Evolutionary conservation across 2,888 invertebrate genomes (phyloP).

Genomic region (Synanthedon formicaeformis): DNA sequence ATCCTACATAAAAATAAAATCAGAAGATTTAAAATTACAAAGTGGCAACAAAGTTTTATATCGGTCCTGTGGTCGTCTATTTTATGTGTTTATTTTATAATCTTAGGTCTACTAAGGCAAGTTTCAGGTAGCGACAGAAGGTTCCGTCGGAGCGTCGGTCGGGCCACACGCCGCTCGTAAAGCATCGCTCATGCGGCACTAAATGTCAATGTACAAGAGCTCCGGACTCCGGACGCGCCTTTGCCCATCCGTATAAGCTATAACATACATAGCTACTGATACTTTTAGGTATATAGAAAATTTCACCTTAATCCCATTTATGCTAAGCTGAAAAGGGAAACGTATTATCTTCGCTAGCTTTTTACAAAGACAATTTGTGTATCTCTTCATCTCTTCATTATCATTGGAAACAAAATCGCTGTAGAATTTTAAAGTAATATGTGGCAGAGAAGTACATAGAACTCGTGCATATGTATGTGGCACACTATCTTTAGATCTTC

Average conservation of each 20-base stretch:
- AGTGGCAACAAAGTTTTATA: no score
- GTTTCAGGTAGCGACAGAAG: not conserved
- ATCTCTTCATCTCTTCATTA: no score
- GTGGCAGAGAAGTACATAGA: no score
- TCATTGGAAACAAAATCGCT: no score
- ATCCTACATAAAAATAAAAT: no score
- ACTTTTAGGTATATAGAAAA: constrained; percentile 3
- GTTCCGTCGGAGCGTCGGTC: constrained; percentile 6
- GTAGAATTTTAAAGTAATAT: no score
- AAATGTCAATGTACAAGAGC: constrained; percentile 50
- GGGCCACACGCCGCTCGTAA: constrained; percentile 28
- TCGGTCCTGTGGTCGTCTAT: not conserved
- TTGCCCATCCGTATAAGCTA: constrained; percentile 5
- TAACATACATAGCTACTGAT: not conserved
- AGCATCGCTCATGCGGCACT: constrained; percentile 40
- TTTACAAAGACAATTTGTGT: no score
- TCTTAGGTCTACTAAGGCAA: not conserved
- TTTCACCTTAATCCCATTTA: not conserved
- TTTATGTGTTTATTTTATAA: not conserved
- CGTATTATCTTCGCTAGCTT: no score
- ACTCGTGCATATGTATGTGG: no score
- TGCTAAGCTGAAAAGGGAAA: no score
- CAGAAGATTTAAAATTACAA: no score
- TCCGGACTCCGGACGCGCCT: constrained; percentile 7
- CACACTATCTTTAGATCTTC: no score